phyloP scores from a whole-genome alignment of 1,140 invertebrate genomes.

The Leptinotarsa texana region DNA sequence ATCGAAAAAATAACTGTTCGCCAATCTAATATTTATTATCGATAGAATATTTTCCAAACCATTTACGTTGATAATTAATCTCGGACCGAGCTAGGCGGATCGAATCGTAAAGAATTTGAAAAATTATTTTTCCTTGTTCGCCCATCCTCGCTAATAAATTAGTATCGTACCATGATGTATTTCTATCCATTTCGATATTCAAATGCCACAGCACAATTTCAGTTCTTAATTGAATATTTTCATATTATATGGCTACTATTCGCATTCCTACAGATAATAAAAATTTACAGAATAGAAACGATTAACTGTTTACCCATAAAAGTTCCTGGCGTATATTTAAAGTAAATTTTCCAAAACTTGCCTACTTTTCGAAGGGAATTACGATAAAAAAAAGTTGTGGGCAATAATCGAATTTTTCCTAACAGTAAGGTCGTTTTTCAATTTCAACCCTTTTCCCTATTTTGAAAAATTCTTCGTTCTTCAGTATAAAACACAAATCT shows the following conservation, averaged over 20 bases:
- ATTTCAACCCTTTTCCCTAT: too few species aligned
- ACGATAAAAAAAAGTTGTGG: too few species aligned
- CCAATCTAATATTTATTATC: neutral
- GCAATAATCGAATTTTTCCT: too few species aligned
- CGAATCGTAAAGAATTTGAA: neutral
- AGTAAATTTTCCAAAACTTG: too few species aligned
- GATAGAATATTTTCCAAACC: neutral
- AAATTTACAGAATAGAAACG: too few species aligned
- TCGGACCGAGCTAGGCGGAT: neutral
- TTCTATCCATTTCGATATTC: neutral
- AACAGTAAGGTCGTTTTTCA: too few species aligned
- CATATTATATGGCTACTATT: neutral
- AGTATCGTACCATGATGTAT: neutral
- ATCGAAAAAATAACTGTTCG: neutral
- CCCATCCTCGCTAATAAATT: constrained; percentile 2
- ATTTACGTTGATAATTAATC: neutral
- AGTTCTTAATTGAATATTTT: neutral
- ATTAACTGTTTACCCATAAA: too few species aligned
- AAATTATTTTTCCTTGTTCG: neutral
- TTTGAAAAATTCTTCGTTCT: too few species aligned
- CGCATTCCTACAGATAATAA: neutral
- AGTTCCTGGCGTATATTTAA: too few species aligned
- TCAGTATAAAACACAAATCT: too few species aligned
- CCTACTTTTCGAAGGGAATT: too few species aligned
- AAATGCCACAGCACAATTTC: too few species aligned